Evolutionary conservation across 1,140 invertebrate species (phyloP).

Genomic region (Pissodes strobi): DNA sequence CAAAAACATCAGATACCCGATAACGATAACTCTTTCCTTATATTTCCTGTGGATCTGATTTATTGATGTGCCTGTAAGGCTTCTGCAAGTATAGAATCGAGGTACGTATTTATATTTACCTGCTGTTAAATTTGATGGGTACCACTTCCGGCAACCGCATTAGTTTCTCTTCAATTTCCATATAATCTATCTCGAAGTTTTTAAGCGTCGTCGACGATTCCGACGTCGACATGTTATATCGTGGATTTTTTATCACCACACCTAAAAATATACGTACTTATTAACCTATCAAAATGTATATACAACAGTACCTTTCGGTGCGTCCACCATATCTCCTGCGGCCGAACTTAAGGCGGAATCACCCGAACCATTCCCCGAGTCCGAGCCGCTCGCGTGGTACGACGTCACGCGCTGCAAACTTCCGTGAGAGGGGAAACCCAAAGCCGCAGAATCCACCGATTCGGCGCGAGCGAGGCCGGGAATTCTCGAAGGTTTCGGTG

Average conservation of each 20-base stretch:
- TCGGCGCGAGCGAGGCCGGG: constrained; percentile 58
- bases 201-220: constrained; percentile 66
- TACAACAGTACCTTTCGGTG: constrained; percentile 42
- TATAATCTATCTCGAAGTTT: constrained; percentile 66
- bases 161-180: constrained; percentile 65
- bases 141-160: constrained; percentile 65
- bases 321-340: constrained; percentile 61
- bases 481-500: constrained; percentile 73
- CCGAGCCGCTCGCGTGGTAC: constrained; percentile 82
- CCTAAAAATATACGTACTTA: constrained; percentile 55
- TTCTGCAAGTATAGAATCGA: too few relatives aligned
- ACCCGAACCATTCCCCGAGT: constrained; percentile 85
- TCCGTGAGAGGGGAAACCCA: constrained; percentile 41
- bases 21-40: too few relatives aligned
- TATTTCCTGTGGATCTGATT: too few relatives aligned
- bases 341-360: constrained; percentile 76
- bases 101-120: too few relatives aligned
- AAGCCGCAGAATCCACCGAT: constrained; percentile 54
- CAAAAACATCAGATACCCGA: too few relatives aligned
- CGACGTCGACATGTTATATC: constrained; percentile 58
- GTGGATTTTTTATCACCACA: constrained; percentile 64
- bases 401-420: constrained; percentile 61
- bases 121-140: constrained; percentile 1
- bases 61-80: too few relatives aligned
- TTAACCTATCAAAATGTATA: too few relatives aligned